Base-by-base conservation (phyloP, 1,140 invertebrate genomes). In the Charaxes varanes region DNA sequence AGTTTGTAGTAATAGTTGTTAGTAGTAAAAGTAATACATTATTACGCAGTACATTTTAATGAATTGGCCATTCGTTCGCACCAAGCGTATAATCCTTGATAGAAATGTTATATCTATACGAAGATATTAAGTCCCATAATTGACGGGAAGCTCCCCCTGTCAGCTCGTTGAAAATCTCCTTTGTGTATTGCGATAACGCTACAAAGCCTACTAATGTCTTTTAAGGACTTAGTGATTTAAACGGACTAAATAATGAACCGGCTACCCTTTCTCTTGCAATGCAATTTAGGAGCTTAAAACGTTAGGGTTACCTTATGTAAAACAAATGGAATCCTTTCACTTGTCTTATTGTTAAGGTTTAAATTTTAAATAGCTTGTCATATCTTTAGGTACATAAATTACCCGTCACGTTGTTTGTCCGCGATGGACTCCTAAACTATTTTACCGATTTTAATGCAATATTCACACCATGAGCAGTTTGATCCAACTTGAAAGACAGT, bases 221-320 rank as follows among this genome's bases (percentile, higher is more conserved):
- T 84, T 84, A 83, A 80, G 81, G 81, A 83, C 80, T 83, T 84
- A 78, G 78, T 74, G 79, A 84, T 84, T 84, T 84, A 84, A 84
- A 83, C 72, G 78, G 80, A 83, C 78, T 84, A 74, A 74, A 74
- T 80, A 80, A 84, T 83, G 78, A 84, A 74, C 60, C 58, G 48
- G 54, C 67, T 73, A 78, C 72, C 73, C 79, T 78, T 80, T 64
- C 62, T 53, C 60, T 61, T 50, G 43, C 54, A 45, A 62, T 41
- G 62, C 63, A 77, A 71, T 78, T 80, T 78, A 70, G 60, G 54
- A 55, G 67, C 66, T 76, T 77, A 67, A 66, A 68, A 58, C 57
- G 28, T 56, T 56, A 53, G 58, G 53, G 60, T 31, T 32, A 16
- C 18, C 14, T 31, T 8, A 12, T 31, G 14, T 16, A 8, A 17